Percentiles rank a stretch among this genome's conserved stretches.
Evolutionary conservation across 2,888 invertebrate species (phyloP).

Genomic region (Stratiomys singularior): DNA sequence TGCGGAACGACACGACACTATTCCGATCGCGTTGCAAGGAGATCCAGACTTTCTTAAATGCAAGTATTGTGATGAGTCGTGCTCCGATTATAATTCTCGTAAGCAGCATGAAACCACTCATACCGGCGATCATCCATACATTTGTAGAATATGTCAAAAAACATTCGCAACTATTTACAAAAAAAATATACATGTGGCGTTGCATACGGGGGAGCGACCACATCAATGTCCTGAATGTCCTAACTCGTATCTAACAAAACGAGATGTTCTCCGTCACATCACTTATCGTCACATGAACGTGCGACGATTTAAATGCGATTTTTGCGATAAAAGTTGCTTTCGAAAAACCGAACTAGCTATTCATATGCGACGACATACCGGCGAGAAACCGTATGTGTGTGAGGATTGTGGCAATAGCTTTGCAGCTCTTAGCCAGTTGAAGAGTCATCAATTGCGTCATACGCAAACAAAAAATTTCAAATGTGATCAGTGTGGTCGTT

Average conservation of each 20-base stretch:
- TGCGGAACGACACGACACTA: conserved; percentile 1
- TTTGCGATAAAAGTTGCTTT: conserved; percentile 66
- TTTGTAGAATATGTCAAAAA: conserved; percentile 40
- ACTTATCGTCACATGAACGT: conserved; percentile 56
- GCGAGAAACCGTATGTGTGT: conserved; percentile 67
- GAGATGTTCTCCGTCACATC: conserved; percentile 58
- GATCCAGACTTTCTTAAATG: conserved; percentile 55
- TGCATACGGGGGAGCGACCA: conserved; percentile 50
- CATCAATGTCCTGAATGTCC: conserved; percentile 56
- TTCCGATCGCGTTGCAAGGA: conserved; percentile 12
- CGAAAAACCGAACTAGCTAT: conserved; percentile 56
- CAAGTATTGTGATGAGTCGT: conserved; percentile 50
- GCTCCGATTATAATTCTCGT: neutral
- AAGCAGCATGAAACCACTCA: conserved; percentile 43
- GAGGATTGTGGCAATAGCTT: conserved; percentile 57
- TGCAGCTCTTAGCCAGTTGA: conserved; percentile 56
- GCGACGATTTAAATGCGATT: conserved; percentile 59
- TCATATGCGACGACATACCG: conserved; percentile 67
- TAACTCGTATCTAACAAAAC: conserved; percentile 58
- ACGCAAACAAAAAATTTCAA: conserved; percentile 56
- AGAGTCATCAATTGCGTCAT: conserved; percentile 57
- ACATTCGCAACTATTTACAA: conserved; percentile 42
- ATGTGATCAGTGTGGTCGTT: conserved; percentile 52
- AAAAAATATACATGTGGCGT: conserved; percentile 23
- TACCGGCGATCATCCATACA: conserved; percentile 33